phyloP scores from a whole-genome alignment of 2,113 vertebrate genomes.

The Stigmatopora nigra region DNA sequence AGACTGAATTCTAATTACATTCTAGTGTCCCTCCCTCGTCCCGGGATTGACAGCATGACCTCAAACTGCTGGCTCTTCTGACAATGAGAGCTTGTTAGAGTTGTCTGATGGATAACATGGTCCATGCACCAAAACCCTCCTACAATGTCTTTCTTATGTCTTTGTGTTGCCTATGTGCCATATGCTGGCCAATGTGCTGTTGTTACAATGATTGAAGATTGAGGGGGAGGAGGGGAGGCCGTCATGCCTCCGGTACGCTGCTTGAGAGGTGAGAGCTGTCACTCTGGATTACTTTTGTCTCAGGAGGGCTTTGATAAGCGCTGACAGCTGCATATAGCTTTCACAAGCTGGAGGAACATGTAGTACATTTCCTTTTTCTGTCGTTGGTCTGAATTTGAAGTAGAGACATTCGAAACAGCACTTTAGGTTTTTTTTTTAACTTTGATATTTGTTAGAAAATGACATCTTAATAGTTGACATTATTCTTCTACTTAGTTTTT shows the following conservation, averaged over 20 bases:
- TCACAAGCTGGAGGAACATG: slow-evolving; percentile 43
- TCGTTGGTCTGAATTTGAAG: slow-evolving; percentile 35
- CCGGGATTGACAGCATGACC: slow-evolving; percentile 20
- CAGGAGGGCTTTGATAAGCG: slow-evolving; percentile 50
- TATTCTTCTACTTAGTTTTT: not conserved
- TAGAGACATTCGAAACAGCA: not conserved
- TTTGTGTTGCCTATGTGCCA: not conserved
- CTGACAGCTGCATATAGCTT: slow-evolving; percentile 49
- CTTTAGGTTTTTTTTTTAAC: not conserved
- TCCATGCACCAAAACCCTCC: not conserved
- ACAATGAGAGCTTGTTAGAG: slow-evolving; percentile 1
- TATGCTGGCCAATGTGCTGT: slow-evolving; percentile 18
- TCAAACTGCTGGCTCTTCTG: slow-evolving; percentile 12
- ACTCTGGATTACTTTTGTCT: slow-evolving; percentile 58
- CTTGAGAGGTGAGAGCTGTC: slow-evolving; percentile 51
- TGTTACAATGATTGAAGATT: slow-evolving; percentile 41
- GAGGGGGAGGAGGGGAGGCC: slow-evolving; percentile 9
- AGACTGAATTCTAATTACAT: slow-evolving; percentile 57
- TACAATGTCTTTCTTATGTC: not conserved
- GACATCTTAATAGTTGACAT: not conserved
- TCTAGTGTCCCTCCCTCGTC: slow-evolving; percentile 24
- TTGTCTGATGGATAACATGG: slow-evolving; percentile 2
- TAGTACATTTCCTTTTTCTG: slow-evolving; percentile 35
- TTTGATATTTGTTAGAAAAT: not conserved
- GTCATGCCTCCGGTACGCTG: slow-evolving; percentile 9